Conservation (phyloP, 2,797 vertebrate species). For the Falco berigora region DNA sequence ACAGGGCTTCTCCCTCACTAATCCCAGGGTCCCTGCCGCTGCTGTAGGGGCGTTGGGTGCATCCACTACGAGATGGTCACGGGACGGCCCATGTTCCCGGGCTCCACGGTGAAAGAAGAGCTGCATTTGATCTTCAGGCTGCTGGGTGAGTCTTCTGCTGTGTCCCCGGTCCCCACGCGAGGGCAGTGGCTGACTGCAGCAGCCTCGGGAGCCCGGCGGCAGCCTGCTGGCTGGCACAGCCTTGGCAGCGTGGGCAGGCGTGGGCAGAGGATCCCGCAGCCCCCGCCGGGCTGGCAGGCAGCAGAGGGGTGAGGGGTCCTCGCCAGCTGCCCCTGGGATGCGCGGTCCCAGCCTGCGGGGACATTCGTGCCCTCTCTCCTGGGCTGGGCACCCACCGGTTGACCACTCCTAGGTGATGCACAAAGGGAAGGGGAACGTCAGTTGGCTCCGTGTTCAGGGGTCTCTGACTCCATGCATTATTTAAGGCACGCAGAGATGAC, state of each 20-base stretch:
- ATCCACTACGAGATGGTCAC: conserved; percentile 95
- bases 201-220: background rate
- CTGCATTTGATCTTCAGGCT: conserved; percentile 91
- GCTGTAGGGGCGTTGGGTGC: conserved; percentile 89
- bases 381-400: background rate
- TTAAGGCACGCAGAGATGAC: background rate
- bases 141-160: conserved; percentile 78
- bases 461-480: background rate
- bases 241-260: background rate
- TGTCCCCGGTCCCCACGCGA: background rate
- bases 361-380: fast-evolving
- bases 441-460: background rate
- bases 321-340: background rate
- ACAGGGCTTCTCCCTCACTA: background rate
- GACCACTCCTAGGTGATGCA: background rate
- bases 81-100: conserved; percentile 92
- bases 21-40: background rate
- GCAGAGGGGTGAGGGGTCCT: background rate
- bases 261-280: background rate
- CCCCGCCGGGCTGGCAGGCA: background rate
- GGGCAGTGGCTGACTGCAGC: conserved; percentile 5
- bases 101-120: conserved; percentile 93
- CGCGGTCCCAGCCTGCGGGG: background rate
- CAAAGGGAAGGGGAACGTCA: background rate
- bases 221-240: background rate